phyloP scores from a whole-genome alignment of 2,797 vertebrate species.

The Paedocypris micromegethes region DNA sequence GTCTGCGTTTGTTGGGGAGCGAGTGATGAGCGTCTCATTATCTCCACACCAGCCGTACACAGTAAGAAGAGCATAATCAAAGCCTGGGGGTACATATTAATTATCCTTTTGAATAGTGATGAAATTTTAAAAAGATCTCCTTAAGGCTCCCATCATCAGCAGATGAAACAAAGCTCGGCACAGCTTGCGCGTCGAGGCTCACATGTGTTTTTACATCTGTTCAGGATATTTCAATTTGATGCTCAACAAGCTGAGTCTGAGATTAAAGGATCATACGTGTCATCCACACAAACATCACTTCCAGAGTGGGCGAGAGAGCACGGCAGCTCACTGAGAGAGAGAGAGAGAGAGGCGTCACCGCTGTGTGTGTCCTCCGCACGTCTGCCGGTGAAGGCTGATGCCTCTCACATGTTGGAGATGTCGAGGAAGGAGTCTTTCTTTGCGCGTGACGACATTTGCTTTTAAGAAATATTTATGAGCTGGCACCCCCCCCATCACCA shows the following conservation, averaged over 20 bases:
- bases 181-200: conserved; percentile 87
- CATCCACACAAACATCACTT: conserved; percentile 74
- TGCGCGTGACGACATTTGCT: conserved; percentile 58
- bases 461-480: conserved; percentile 76
- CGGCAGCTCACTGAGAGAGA: conserved; percentile 54
- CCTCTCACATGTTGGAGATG: conserved; percentile 55
- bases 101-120: conserved; percentile 99
- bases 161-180: conserved; percentile 96
- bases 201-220: conserved; percentile 99
- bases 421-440: conserved; percentile 57
- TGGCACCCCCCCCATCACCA: conserved; percentile 14
- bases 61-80: conserved; percentile 96
- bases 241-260: conserved; percentile 83
- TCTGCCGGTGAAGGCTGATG: conserved; percentile 68
- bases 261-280: conserved; percentile 90
- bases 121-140: conserved; percentile 99
- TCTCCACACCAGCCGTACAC: conserved; percentile 84
- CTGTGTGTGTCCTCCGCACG: conserved; percentile 58
- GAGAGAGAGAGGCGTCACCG: conserved; percentile 50
- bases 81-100: conserved; percentile 99
- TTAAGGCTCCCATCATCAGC: conserved; percentile 93
- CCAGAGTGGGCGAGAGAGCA: conserved; percentile 65
- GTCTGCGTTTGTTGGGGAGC: conserved; percentile 64
- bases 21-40: conserved; percentile 97
- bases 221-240: conserved; percentile 99